Evolutionary conservation across 2,888 invertebrate genomes (phyloP), one percentile per base, ranked within the genome.

Genomic region (Philereme transversata): DNA sequence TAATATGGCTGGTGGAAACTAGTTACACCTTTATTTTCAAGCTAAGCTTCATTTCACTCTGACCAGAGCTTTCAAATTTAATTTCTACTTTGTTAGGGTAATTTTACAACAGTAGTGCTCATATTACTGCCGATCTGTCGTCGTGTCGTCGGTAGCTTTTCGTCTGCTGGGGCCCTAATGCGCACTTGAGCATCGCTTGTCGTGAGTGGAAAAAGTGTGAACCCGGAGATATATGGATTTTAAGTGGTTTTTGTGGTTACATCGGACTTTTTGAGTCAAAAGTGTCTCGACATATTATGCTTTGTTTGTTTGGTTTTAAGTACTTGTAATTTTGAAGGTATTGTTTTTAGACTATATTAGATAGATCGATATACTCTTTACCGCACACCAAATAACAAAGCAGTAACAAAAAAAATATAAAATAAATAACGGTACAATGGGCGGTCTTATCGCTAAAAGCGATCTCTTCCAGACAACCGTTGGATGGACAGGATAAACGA

Each of bases 101-200:
- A 9, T 33, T n/a, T 51, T 43, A 43, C 3, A 34, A 6, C 51
- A 34, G 6, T 5, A n/a, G 51, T 58, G 58, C 62, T 55, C 40
- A 0, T 34, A 48, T 38, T 62, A 51, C 47, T 4, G 11, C 44
- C 48, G 51, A 58, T 86, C 86, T 87, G 86, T 86, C 88, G 82
- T 79, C 85, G 78, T 87, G 86, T 86, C 88, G 82, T 79, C 85
- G 78, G 65, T 71, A 65, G 67, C 60, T 60, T 60, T 54, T 49
- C 63, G 68, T 71, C 70, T 72, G 70, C 74, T 70, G 68, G 70
- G 68, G 62, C 62, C 69, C 69, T 73, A 73, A 70, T 67, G 68
- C 60, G 65, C 68, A 67, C 67, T 72, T 70, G 67, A 70, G 53
- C 44, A n/a, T 22, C 3, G 40, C 61, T 67, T 53, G 55, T 59